Evolutionary conservation across 2,888 invertebrate species (phyloP), one percentile per base, ranked within the genome.

Genomic region (Liposcelis brunnea): DNA sequence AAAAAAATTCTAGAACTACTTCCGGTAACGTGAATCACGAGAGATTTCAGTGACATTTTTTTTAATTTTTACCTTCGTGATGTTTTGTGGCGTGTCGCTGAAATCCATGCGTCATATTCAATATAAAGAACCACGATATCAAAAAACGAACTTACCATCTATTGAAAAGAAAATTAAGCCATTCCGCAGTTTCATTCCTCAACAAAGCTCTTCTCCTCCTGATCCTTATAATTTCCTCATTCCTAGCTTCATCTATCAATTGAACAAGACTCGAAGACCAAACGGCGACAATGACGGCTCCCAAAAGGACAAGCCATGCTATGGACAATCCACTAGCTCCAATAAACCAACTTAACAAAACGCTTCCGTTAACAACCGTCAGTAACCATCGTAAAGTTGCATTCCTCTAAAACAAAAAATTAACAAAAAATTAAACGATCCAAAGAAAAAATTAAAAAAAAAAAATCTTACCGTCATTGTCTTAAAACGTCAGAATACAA

Each of bases 91-190:
- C n/a, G n/a, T n/a, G n/a, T n/a, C n/a, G n/a, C n/a, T n/a, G n/a
- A n/a, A n/a, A n/a, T n/a, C n/a, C n/a, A n/a, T n/a, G n/a, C n/a
- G n/a, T n/a, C n/a, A n/a, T n/a, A n/a, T n/a, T n/a, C n/a, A n/a
- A n/a, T n/a, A n/a, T n/a, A n/a, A n/a, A n/a, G n/a, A n/a, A n/a
- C n/a, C n/a, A n/a, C n/a, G n/a, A n/a, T n/a, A n/a, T n/a, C 26
- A 12, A 34, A 18, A 12, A 32, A 37, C 19, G 2, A 32, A 63
- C 61, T 64, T 62, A 68, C 70, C 70, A 70, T 57, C 66, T 57
- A 55, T 70, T 70, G 48, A 70, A 53, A 21, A 70, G 55, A 46
- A 68, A 61, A 54, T 67, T 70, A 36, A 70, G 57, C 70, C 70
- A 70, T 52, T 70, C 70, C 19, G 65, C 65, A 0, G 69, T 66